A percentile compares a stretch with the other conserved stretches of the same genome.
Evolutionary conservation across 2,113 vertebrate genomes (phyloP).

Genomic region (Psittacula cyanocephala): DNA sequence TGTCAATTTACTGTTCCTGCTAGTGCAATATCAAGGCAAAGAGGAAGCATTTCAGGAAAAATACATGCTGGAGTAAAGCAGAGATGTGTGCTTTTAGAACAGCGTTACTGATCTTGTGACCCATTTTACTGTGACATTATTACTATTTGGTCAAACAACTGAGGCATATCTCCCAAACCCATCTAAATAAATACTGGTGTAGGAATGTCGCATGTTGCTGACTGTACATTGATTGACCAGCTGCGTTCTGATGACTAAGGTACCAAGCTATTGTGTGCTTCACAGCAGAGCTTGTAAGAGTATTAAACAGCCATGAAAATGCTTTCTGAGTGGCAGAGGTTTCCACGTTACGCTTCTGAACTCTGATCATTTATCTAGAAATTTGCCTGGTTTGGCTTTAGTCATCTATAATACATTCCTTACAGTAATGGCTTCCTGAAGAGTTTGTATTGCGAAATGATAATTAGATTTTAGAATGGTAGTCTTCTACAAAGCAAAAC

Average conservation of each 20-base stretch:
- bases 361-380: constrained; percentile 5
- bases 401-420: background rate
- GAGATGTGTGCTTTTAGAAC: background rate
- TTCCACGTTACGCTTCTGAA: background rate
- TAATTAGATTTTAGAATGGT: constrained; percentile 27
- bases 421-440: background rate
- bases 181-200: background rate
- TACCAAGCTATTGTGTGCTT: constrained; percentile 1
- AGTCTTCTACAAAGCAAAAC: background rate
- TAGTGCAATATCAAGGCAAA: background rate
- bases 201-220: background rate
- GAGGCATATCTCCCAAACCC: background rate
- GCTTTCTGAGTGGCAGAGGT: background rate
- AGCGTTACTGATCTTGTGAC: background rate
- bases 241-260: constrained; percentile 15
- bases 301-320: background rate
- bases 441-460: background rate
- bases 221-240: background rate
- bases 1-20: background rate
- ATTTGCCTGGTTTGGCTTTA: background rate
- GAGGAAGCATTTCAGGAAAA: background rate
- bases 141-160: background rate
- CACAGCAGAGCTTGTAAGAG: background rate
- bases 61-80: background rate
- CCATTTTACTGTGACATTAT: background rate